These are phyloP conservation scores for Xyliphius kryptos DNA, from an alignment of 2,113 vertebrate species.

Conservation along the genomic window DNA sequence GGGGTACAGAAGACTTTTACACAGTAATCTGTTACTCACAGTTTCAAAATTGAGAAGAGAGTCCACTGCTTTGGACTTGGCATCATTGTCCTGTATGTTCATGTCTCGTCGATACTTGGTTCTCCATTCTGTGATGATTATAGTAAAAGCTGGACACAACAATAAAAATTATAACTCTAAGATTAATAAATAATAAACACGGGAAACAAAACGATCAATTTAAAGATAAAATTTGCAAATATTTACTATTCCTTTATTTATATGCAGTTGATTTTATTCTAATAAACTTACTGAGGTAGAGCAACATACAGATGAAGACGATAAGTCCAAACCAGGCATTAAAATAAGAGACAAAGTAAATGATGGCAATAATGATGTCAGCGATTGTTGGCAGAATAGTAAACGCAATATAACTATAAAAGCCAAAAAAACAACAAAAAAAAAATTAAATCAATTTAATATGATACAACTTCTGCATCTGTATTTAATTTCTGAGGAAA, in stretches of 20 bases:
- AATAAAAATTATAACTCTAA: too few species aligned
- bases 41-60: slow-evolving; percentile 90
- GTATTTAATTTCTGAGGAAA: too few species aligned
- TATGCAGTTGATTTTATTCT: neutral
- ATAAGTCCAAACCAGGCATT: slow-evolving; percentile 88
- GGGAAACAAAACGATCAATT: too few species aligned
- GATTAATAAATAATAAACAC: too few species aligned
- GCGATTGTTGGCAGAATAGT: slow-evolving; percentile 79
- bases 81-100: slow-evolving; percentile 78
- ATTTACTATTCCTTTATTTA: neutral
- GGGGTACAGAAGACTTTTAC: too few species aligned
- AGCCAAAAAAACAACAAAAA: neutral
- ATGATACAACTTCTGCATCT: too few species aligned
- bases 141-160: slow-evolving; percentile 68
- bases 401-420: slow-evolving; percentile 78
- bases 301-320: slow-evolving; percentile 80
- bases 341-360: slow-evolving; percentile 83
- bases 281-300: slow-evolving; percentile 78
- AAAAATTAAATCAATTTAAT: too few species aligned
- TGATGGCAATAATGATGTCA: slow-evolving; percentile 78
- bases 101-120: slow-evolving; percentile 80
- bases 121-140: slow-evolving; percentile 85
- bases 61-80: slow-evolving; percentile 79
- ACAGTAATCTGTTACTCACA: slow-evolving; percentile 52
- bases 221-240: neutral